Percentiles rank a stretch among this genome's conserved stretches.
These are phyloP conservation scores for Mimachlamys varia DNA, from an alignment of 2,888 invertebrate species.

Conservation along the genomic window DNA sequence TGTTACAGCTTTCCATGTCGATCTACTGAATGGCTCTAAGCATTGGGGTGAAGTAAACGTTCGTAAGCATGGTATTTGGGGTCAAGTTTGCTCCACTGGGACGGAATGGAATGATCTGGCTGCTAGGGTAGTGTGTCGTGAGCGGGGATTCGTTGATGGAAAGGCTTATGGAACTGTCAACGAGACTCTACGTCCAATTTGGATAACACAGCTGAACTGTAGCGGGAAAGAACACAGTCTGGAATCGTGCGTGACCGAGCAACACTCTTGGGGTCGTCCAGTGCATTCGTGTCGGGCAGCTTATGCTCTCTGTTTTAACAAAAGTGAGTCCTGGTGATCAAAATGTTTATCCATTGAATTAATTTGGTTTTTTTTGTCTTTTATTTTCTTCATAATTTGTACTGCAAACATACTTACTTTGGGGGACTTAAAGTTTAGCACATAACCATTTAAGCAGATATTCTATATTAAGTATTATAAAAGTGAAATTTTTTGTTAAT, in stretches of 20 bases:
- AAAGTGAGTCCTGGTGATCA: conserved; percentile 51
- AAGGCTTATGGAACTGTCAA: conserved; percentile 63
- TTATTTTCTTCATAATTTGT: no score
- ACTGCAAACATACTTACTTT: no score
- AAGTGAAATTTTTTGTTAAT: no score
- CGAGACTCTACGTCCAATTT: conserved; percentile 62
- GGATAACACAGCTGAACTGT: conserved; percentile 67
- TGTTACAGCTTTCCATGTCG: conserved; percentile 59
- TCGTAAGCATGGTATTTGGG: conserved; percentile 63
- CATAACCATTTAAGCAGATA: no score
- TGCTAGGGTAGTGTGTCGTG: conserved; percentile 64
- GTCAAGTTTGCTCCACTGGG: conserved; percentile 64
- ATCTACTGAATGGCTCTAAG: conserved; percentile 53
- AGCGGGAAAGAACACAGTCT: conserved; percentile 67
- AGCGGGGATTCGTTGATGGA: conserved; percentile 82
- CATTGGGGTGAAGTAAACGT: conserved; percentile 68
- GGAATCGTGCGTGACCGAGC: conserved; percentile 60
- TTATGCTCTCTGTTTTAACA: conserved; percentile 63
- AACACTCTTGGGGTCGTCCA: conserved; percentile 63
- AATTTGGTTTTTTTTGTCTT: no score
- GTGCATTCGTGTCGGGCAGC: conserved; percentile 64
- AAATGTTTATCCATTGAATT: no score
- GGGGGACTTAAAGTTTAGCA: no score
- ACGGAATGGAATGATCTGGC: conserved; percentile 66
- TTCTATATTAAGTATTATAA: no score